These are phyloP conservation scores for Ophthalmolycus amberensis DNA, from an alignment of 2,113 vertebrate species.

Conservation along the genomic window DNA sequence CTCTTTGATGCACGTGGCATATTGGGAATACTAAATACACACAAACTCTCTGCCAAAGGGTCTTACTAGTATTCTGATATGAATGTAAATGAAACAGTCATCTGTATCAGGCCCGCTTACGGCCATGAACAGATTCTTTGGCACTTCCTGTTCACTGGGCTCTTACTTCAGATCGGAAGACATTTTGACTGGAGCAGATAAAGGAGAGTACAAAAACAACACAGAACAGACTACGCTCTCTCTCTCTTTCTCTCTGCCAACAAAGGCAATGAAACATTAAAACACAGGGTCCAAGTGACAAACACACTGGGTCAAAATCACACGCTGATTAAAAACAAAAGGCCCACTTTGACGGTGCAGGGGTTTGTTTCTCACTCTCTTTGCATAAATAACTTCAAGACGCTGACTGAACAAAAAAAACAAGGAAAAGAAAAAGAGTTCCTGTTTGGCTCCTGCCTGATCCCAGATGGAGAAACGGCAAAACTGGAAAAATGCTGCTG, in stretches of 20 bases:
- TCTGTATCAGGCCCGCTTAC: not conserved
- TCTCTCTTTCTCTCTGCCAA: conserved; percentile 28
- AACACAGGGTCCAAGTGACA: conserved; percentile 25
- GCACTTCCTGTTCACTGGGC: not conserved
- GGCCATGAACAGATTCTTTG: not conserved
- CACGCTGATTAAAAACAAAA: conserved; percentile 40
- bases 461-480: conserved; percentile 41
- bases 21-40: not conserved
- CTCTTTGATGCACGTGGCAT: not conserved
- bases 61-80: too few relatives aligned
- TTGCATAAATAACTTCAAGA: conserved; percentile 44
- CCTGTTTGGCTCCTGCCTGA: conserved; percentile 43
- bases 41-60: not conserved
- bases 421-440: conserved; percentile 9
- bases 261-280: conserved; percentile 25
- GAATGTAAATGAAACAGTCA: too few relatives aligned
- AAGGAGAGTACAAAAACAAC: conserved; percentile 9
- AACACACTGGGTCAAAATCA: conserved; percentile 24
- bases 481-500: conserved; percentile 39
- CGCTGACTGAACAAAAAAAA: not conserved
- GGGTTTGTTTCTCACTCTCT: conserved; percentile 15
- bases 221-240: not conserved
- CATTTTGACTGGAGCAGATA: not conserved
- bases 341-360: conserved; percentile 15
- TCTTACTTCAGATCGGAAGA: not conserved